A percentile compares a stretch with the other conserved stretches of the same genome.
Conservation (phyloP, 2,797 vertebrate genomes). For the Limosa lapponica region DNA sequence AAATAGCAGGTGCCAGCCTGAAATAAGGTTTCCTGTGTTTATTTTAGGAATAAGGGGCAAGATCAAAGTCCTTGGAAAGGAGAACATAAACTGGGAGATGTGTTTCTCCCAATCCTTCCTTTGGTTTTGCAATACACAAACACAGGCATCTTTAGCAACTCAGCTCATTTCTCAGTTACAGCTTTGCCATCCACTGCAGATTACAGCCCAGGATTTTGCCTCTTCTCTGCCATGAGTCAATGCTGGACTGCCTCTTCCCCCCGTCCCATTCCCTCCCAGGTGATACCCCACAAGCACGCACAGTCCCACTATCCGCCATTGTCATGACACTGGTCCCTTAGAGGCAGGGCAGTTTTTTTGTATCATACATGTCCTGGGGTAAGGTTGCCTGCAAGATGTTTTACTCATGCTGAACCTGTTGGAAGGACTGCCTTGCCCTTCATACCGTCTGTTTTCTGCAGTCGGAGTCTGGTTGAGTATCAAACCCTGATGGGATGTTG, state of each 20-base stretch:
- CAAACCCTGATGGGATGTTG: neutral
- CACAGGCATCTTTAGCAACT: neutral
- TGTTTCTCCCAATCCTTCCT: neutral
- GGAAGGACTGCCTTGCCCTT: neutral
- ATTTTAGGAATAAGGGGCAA: neutral
- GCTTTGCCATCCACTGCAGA: neutral
- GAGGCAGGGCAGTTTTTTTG: neutral
- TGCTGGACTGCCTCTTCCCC: neutral
- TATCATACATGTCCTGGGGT: neutral
- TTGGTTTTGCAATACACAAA: neutral
- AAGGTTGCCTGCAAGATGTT: neutral
- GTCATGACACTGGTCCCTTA: neutral
- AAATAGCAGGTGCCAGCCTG: neutral
- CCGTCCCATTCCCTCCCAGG: neutral
- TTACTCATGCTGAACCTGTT: neutral
- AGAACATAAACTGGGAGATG: neutral
- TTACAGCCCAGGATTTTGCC: neutral
- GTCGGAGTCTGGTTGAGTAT: neutral
- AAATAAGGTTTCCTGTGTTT: neutral
- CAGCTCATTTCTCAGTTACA: neutral
- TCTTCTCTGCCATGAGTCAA: neutral
- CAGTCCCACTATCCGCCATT: fast-evolving
- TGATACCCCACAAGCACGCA: fast-evolving
- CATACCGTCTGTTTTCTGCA: neutral
- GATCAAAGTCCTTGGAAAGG: neutral